These are phyloP conservation scores for Meganola albula DNA, from an alignment of 2,888 invertebrate species.

Conservation along the genomic window DNA sequence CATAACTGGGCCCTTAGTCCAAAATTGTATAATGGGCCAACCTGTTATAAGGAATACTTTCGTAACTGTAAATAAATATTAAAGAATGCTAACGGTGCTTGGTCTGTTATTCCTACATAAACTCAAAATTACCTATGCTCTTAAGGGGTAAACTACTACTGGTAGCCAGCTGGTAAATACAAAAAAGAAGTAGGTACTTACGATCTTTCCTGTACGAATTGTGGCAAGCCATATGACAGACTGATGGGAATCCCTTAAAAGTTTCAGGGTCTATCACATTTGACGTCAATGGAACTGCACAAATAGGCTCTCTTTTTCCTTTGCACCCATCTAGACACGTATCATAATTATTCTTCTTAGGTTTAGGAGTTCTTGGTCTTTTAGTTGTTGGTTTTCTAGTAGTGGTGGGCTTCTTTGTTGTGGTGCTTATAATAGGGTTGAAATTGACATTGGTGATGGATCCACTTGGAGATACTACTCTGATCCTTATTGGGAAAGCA, in stretches of 20 bases:
- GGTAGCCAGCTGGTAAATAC: no score
- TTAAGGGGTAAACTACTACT: no score
- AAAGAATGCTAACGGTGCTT: no score
- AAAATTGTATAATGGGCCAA: no score
- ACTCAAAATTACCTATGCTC: no score
- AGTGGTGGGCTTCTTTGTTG: slow-evolving; percentile 23
- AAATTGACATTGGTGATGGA: slow-evolving; percentile 56
- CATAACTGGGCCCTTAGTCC: no score
- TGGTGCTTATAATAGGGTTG: slow-evolving; percentile 29
- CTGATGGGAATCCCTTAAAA: slow-evolving; percentile 63
- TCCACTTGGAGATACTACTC: slow-evolving; percentile 53
- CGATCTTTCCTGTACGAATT: slow-evolving; percentile 61
- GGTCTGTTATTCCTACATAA: no score
- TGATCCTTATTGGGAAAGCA: slow-evolving; percentile 38
- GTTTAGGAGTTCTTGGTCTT: slow-evolving; percentile 37
- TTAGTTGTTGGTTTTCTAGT: slow-evolving; percentile 41
- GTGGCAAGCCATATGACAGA: slow-evolving; percentile 69
- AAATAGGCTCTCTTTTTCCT: slow-evolving; percentile 52
- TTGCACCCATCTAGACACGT: slow-evolving; percentile 53
- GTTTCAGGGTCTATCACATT: slow-evolving; percentile 48
- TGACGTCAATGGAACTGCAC: slow-evolving; percentile 51
- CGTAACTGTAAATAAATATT: no score
- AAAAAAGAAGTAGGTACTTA: slow-evolving; percentile 37
- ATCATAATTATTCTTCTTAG: slow-evolving; percentile 54
- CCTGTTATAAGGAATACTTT: no score